Evolutionary conservation across 2,797 vertebrate species (phyloP).

Genomic region (Pteronotus mesoamericanus): DNA sequence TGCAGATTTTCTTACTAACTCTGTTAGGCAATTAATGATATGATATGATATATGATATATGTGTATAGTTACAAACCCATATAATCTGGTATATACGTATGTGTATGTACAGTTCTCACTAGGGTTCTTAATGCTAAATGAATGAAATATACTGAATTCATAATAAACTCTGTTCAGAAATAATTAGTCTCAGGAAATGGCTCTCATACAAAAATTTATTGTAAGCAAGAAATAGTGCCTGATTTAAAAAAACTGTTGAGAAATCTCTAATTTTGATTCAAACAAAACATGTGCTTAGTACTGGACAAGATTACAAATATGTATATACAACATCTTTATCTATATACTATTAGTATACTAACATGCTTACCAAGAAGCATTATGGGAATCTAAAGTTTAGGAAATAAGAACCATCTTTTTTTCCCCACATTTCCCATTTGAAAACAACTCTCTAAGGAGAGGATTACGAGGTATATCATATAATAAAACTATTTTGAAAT

Average conservation of each 20-base stretch:
- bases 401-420: neutral
- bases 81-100: neutral
- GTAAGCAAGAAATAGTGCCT: neutral
- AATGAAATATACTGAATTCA: slow-evolving; percentile 25
- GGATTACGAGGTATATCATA: neutral
- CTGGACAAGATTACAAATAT: neutral
- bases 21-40: neutral
- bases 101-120: neutral
- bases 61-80: neutral
- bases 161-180: neutral
- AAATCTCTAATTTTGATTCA: slow-evolving; percentile 10
- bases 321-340: neutral
- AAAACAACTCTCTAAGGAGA: neutral
- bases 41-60: neutral
- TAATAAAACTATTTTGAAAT: slow-evolving; percentile 19
- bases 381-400: neutral
- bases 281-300: slow-evolving; percentile 4
- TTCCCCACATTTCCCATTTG: neutral
- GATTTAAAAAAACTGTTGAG: neutral
- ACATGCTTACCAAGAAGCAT: neutral
- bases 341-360: neutral
- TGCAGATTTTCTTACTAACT: neutral
- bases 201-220: neutral
- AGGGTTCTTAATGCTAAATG: neutral
- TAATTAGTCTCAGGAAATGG: neutral